Percentiles rank a stretch among this genome's conserved stretches.
Conservation (phyloP, 2,888 invertebrate species). For the Andrena dorsata region DNA sequence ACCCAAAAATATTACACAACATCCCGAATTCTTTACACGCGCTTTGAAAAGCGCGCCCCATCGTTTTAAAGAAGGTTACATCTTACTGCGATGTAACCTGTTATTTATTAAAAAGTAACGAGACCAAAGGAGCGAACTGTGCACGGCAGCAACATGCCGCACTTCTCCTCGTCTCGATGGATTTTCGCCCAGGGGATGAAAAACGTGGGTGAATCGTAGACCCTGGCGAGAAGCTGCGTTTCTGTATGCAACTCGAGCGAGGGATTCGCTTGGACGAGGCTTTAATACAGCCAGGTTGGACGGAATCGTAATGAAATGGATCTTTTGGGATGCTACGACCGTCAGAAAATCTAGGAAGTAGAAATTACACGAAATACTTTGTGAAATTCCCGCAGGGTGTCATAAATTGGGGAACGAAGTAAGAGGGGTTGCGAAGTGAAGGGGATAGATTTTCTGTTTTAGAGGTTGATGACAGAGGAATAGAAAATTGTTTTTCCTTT, state of each 20-base stretch:
- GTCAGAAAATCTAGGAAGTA: not conserved
- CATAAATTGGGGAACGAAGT: no score
- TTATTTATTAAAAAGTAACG: conserved; percentile 37
- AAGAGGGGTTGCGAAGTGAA: no score
- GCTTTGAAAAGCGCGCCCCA: not conserved
- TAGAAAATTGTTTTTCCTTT: no score
- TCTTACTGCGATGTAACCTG: conserved; percentile 1
- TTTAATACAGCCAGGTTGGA: not conserved
- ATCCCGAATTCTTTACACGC: conserved; percentile 11
- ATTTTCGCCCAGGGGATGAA: conserved; percentile 11
- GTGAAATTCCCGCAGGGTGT: no score
- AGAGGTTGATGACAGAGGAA: no score
- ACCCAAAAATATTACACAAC: not conserved
- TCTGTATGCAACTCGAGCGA: not conserved
- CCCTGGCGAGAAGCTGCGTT: not conserved
- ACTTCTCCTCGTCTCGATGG: conserved; percentile 5
- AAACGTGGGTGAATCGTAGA: not conserved
- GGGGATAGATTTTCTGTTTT: no score
- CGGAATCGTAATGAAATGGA: conserved; percentile 15
- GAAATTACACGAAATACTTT: no score
- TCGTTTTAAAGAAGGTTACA: not conserved
- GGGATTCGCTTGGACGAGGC: not conserved
- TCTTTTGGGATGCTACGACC: not conserved
- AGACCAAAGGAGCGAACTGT: not conserved
- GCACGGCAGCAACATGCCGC: not conserved